Base-by-base conservation (phyloP, 2,113 vertebrate genomes). In the Misgurnus mizolepis region DNA sequence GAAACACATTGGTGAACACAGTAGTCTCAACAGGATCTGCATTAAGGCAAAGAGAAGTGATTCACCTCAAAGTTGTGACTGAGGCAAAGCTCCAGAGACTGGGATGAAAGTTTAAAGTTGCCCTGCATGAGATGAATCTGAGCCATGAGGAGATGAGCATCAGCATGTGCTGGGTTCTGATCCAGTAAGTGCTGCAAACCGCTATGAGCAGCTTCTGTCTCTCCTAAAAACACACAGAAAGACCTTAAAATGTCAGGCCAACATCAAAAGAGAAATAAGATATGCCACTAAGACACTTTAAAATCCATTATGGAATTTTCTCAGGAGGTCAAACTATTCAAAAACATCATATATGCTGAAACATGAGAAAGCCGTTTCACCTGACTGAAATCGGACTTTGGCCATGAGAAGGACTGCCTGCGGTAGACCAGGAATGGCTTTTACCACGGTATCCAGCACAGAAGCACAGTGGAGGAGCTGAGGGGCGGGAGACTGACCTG, bases 61-160 rank as follows among this genome's bases (percentile, higher is more conserved):
- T 88, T 95, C 86, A 97, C 98, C 92, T 98, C 95, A 92, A 99
- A 99, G 89, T 95, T 94, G 85, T 96, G 94, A 89, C 97, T 98
- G 79, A 99, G 93, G 88, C 95, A 98, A 84, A 98, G 90, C 82
- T 99, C 97, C 85, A 99, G 92, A 76, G 98, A 96, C 80, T 98
- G 96, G 82, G 93, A 95, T 85, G 95, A 97, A 0, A 95, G 85
- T 7, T 92, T 93, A 87, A 93, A 89, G 86, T 95, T 97, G 76
- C 95, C 95, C 84, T 98, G 96, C 83, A 93, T 89, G 81, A 98
- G 90, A 86, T 96, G 93, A 64, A 99, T 96, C 87, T 98, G 97
- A 39, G 97, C 95, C 96, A 99, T 96, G 12, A 99, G 89, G 76
- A 99, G 94, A 84, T 97, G 96, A 69, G 95, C 95, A 50, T 98